These are phyloP conservation scores for Galaxias olidus DNA, from an alignment of 2,797 vertebrate species.

Conservation along the genomic window DNA sequence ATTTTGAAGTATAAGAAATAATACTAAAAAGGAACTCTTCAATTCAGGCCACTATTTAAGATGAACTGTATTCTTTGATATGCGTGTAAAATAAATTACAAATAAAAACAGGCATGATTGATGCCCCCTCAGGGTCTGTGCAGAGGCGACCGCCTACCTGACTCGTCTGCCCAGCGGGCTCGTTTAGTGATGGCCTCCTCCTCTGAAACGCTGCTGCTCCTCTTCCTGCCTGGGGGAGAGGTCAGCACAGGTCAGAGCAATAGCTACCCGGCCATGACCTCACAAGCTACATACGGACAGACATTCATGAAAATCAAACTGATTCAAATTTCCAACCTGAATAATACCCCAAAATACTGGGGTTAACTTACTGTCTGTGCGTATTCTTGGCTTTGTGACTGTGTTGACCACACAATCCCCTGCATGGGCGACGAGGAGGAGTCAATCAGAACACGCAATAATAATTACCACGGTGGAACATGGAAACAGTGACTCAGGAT, in stretches of 20 bases:
- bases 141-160: constrained; percentile 62
- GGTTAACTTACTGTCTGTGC: constrained; percentile 59
- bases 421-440: constrained; percentile 40
- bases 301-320: neutral
- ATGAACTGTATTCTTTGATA: neutral
- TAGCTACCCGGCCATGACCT: neutral
- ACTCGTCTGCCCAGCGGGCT: constrained; percentile 50
- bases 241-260: neutral
- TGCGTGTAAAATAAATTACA: neutral
- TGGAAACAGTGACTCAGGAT: too few species aligned
- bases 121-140: too few species aligned
- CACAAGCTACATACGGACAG: too few species aligned
- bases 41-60: neutral
- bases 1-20: too few species aligned
- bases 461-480: too few species aligned
- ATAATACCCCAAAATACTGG: neutral
- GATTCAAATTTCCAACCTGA: neutral
- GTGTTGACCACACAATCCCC: constrained; percentile 75
- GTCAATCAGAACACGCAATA: too few species aligned
- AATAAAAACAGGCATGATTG: too few species aligned
- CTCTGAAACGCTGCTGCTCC: constrained; percentile 68
- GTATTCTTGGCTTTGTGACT: constrained; percentile 67
- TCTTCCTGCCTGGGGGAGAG: constrained; percentile 51
- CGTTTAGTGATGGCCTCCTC: constrained; percentile 73
- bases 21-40: neutral